Percentiles rank a stretch among this genome's conserved stretches.
Evolutionary conservation across 2,888 invertebrate genomes (phyloP).

Genomic region (Drosophila planitibia): DNA sequence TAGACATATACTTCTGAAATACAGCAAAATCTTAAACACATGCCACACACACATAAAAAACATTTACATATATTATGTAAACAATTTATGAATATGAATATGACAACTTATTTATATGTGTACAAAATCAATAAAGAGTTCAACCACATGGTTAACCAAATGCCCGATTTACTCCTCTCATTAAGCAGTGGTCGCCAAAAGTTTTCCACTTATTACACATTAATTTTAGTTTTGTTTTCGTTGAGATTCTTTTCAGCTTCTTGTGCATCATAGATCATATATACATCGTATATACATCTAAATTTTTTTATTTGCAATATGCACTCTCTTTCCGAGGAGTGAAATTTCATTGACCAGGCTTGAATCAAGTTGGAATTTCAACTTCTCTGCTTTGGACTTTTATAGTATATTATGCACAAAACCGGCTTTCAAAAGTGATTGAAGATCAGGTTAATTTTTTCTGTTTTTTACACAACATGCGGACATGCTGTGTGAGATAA

Average conservation of each 20-base stretch:
- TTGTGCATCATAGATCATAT: neutral
- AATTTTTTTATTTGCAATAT: neutral
- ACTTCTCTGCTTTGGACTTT: neutral
- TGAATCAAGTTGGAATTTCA: neutral
- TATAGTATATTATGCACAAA: neutral
- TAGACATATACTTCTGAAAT: conserved; percentile 21
- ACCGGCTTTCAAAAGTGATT: neutral
- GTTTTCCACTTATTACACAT: neutral
- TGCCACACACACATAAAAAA: conserved; percentile 6
- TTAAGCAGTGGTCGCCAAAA: neutral
- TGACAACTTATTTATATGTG: conserved; percentile 46
- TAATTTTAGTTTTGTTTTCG: neutral
- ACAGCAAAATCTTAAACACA: conserved; percentile 21
- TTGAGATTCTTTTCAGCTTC: neutral
- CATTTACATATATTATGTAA: conserved; percentile 10
- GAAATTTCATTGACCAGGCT: neutral
- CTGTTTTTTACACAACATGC: too few relatives aligned
- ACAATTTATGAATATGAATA: conserved; percentile 30
- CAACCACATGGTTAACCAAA: conserved; percentile 21
- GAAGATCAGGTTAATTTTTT: neutral
- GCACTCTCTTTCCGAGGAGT: neutral
- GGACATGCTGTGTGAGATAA: neutral
- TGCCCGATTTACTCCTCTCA: neutral
- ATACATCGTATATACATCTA: too few relatives aligned
- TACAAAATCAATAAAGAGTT: conserved; percentile 50